Percentiles rank a stretch among this genome's conserved stretches.
Evolutionary conservation across 2,888 invertebrate genomes (phyloP).

Genomic region (Strigamia crassipes): DNA sequence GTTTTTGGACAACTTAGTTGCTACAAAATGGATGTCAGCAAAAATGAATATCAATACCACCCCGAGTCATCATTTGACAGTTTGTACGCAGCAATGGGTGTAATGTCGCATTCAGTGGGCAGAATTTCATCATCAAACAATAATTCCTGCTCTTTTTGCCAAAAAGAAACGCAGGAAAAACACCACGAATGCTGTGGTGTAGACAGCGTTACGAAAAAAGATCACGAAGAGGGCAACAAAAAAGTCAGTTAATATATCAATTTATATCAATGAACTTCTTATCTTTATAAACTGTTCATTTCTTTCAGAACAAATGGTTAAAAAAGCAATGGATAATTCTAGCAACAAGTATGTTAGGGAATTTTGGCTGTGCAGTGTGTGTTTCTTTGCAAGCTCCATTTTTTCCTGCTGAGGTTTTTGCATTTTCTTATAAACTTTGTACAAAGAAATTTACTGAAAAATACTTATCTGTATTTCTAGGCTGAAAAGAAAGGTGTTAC

Average conservation of each 20-base stretch:
- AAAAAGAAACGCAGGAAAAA: not conserved
- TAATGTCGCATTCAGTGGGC: not conserved
- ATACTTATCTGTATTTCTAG: slow-evolving; percentile 62
- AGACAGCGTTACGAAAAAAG: not conserved
- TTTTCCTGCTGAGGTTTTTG: slow-evolving; percentile 75
- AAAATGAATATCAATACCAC: not conserved
- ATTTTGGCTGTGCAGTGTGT: slow-evolving; percentile 82
- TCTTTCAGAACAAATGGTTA: slow-evolving; percentile 54
- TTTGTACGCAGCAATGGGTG: not conserved
- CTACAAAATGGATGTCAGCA: not conserved
- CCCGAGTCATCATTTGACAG: slow-evolving; percentile 1
- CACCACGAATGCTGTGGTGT: not conserved
- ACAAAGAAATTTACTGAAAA: not conserved
- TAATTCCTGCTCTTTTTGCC: not conserved
- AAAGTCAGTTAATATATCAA: slow-evolving; percentile 6
- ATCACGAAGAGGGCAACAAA: not conserved
- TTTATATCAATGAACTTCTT: not conserved
- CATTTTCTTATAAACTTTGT: not conserved
- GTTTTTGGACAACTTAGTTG: not conserved
- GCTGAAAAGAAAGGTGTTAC: slow-evolving; percentile 80
- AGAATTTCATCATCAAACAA: not conserved
- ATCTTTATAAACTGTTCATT: not conserved
- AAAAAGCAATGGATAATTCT: slow-evolving; percentile 74
- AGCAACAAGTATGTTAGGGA: slow-evolving; percentile 76
- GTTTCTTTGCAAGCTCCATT: slow-evolving; percentile 84